Evolutionary conservation across 2,888 invertebrate genomes (phyloP).

Genomic region (Amblyteles armatorius): DNA sequence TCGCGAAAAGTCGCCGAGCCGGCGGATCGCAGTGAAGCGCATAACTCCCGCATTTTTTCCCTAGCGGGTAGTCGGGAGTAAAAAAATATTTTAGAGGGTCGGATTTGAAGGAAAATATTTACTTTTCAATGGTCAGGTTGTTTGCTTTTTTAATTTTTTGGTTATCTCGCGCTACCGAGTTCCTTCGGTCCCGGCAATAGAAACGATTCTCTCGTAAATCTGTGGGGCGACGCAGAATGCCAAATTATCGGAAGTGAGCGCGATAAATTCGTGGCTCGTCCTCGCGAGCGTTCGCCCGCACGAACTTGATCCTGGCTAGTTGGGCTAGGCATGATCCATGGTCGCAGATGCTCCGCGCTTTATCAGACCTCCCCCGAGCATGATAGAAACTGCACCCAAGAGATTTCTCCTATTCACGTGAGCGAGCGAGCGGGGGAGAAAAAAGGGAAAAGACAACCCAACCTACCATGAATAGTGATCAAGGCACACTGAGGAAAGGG

Average conservation of each 20-base stretch:
- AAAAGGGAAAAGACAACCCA: neutral
- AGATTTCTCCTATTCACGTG: slow-evolving; percentile 36
- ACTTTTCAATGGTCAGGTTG: too few relatives aligned
- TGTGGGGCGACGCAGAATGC: slow-evolving; percentile 4
- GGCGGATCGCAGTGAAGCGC: too few relatives aligned
- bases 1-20: too few relatives aligned
- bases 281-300: slow-evolving; percentile 11
- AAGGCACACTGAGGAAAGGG: slow-evolving; percentile 8
- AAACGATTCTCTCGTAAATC: slow-evolving; percentile 31
- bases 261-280: slow-evolving; percentile 46
- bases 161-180: neutral
- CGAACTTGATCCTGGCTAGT: slow-evolving; percentile 46
- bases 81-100: neutral
- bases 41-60: too few relatives aligned
- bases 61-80: too few relatives aligned
- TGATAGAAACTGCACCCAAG: slow-evolving; percentile 27
- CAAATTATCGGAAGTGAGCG: slow-evolving; percentile 38
- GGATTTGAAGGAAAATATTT: too few relatives aligned
- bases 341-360: slow-evolving; percentile 40
- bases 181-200: neutral
- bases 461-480: slow-evolving; percentile 33
- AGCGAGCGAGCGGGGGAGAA: neutral
- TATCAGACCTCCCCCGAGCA: slow-evolving; percentile 28
- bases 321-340: slow-evolving; percentile 53
- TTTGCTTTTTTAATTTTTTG: neutral